Evolutionary conservation across 37 sponge, comb jelly and placozoan genomes (phyloP), one percentile per base, ranked within the genome.

Genomic region (Haliclona indistincta): DNA sequence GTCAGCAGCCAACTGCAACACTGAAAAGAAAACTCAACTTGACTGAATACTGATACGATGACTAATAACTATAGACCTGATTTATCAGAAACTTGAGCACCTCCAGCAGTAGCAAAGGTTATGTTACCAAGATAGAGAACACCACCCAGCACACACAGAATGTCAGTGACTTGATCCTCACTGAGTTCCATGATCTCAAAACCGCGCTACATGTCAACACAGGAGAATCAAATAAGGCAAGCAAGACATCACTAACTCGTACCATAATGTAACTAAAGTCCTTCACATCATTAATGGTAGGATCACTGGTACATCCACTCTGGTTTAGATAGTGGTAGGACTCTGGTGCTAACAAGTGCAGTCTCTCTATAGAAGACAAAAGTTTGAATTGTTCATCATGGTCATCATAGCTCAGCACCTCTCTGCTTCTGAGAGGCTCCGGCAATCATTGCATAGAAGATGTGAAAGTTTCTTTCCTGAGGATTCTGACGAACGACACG

Each of bases 401-500:
- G 32, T 22, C 17, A 60, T 30, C 44, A 55, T 32, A 38, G 23
- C 53, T 20, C 5, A 51, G 35, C 41, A 86, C 87, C 82, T 79
- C 61, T 89, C 71, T 83, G 76, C 37, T 73, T 83, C 15, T 61
- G 39, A 56, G 84, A 74, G 28, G 73, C 63, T 36, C 94, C 94
- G 4, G 74, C 73, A 23, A 95, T 10, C 73, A 95, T 38, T 51
- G 70, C 68, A 64, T 97, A 97, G 70, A 97, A 97, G 60, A 97
- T 95, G 85, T 97, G 99, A 51, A 74, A 97, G 84, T 97, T 97
- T 26, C 99, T 67, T 77, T 97, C 99, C 53, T 74, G 65, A 6
- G 99, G 95, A 53, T 97, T 97, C 81, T 97, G 99, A 7, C 95
- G 38, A 2, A 96, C 97, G 1, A 93, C 92, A 40, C 97, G 73